Base-by-base conservation (phyloP, 2,888 invertebrate species). In the Pristionchus japonicus region DNA sequence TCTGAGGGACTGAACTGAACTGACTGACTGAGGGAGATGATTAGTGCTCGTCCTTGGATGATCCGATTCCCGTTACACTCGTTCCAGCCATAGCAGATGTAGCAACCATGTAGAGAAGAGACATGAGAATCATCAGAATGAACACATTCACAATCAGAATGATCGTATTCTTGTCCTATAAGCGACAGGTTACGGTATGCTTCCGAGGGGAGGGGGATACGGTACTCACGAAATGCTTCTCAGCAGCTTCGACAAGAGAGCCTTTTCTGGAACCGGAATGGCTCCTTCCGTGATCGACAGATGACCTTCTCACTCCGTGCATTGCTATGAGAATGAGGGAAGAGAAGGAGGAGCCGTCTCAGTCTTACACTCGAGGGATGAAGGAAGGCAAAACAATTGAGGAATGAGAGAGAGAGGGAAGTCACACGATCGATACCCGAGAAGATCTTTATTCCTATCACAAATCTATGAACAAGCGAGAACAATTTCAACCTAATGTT, bases 101-200 rank as follows among this genome's bases (percentile, higher is more conserved):
- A 88, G 93, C 93, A 67, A 93, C 90, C 91, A 93, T 92, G 89
- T 93, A 93, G 74, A 93, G 90, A 85, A 93, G 90, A 49, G 89
- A 90, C 91, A 93, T 92, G 49, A 93, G 91, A 31, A 91, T 88
- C 40, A 92, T 90, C 17, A 93, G 90, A 89, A 93, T 93, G 86
- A 92, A 83, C 23, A 93, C 89, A 89, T 93, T 93, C 87, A 93
- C 91, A 86, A 91, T 91, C 47, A 92, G 90, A 86, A 92, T 92
- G 64, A 92, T 70, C 52, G 91, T 92, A 80, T 92, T 92, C 89
- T 92, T 70, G 61, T 88, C 88, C 85, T 77, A 74, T 9, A 57
- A 77, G 88, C 89, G 34, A 52, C 34, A 3, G 67, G 70, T 86
- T 70, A 86, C 67, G 49, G 86, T 67, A 43, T 27, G 52, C n/a